Percentiles rank a stretch among this genome's conserved stretches.
Evolutionary conservation across 2,797 vertebrate genomes (phyloP).

Genomic region (Artibeus lituratus): DNA sequence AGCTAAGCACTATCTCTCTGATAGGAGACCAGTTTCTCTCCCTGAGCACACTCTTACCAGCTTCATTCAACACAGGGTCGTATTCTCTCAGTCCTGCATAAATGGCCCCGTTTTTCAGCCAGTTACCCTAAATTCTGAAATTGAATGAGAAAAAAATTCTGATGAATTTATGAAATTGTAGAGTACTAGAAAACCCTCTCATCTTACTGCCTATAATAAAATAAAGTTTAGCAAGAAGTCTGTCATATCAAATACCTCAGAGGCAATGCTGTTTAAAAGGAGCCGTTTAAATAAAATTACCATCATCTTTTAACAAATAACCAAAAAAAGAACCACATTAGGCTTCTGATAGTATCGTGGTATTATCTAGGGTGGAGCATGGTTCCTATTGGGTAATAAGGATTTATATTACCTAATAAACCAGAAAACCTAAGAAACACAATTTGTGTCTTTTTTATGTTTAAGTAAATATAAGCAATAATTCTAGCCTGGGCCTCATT

Average conservation of each 20-base stretch:
- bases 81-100: neutral
- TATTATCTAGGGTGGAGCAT: neutral
- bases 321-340: neutral
- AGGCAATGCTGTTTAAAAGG: neutral
- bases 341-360: neutral
- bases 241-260: neutral
- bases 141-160: neutral
- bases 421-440: neutral
- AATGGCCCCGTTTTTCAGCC: neutral
- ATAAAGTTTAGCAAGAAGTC: neutral
- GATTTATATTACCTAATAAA: neutral
- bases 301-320: neutral
- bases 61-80: neutral
- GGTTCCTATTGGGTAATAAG: neutral
- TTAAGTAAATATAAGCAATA: neutral
- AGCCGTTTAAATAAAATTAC: neutral
- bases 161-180: neutral
- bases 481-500: neutral
- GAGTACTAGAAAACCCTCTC: neutral
- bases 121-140: neutral
- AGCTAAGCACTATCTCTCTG: neutral
- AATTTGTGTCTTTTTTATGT: neutral
- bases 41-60: neutral
- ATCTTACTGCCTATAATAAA: neutral
- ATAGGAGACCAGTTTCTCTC: neutral